Conservation (phyloP, 2,888 invertebrate genomes). For the Hymenopus coronatus region DNA sequence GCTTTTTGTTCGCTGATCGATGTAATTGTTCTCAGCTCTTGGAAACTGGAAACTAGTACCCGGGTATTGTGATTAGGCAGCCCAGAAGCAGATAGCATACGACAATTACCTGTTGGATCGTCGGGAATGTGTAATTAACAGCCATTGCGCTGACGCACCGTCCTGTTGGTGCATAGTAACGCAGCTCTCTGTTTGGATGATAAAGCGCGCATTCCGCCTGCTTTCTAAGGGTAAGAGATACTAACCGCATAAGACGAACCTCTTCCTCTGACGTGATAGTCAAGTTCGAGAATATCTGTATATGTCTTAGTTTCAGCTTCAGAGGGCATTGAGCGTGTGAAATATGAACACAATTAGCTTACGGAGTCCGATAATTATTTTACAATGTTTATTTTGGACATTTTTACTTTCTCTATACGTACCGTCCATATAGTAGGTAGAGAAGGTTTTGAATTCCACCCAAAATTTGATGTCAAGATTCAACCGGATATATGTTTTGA, state of each 20-base stretch:
- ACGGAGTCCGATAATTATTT: too few relatives aligned
- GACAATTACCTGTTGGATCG: conserved; percentile 2
- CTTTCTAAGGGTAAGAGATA: background rate
- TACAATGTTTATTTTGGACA: too few relatives aligned
- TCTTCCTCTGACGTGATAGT: background rate
- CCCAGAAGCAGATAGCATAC: background rate
- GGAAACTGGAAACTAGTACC: background rate
- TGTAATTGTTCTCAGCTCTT: background rate
- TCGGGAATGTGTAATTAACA: conserved; percentile 6
- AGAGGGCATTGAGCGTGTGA: background rate
- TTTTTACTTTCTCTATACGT: too few relatives aligned
- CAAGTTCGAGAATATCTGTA: background rate
- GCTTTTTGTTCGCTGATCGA: background rate
- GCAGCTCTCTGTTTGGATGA: background rate
- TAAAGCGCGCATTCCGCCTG: background rate
- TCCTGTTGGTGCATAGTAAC: background rate
- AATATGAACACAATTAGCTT: too few relatives aligned
- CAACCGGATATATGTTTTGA: too few relatives aligned
- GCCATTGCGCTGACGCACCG: background rate
- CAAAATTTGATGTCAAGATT: too few relatives aligned
- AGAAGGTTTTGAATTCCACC: too few relatives aligned
- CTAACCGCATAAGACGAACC: background rate
- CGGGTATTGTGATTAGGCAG: background rate
- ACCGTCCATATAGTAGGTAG: too few relatives aligned
- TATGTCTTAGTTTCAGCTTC: background rate